phyloP scores from a whole-genome alignment of 1,140 invertebrate species.

The Bombus pyrosoma region DNA sequence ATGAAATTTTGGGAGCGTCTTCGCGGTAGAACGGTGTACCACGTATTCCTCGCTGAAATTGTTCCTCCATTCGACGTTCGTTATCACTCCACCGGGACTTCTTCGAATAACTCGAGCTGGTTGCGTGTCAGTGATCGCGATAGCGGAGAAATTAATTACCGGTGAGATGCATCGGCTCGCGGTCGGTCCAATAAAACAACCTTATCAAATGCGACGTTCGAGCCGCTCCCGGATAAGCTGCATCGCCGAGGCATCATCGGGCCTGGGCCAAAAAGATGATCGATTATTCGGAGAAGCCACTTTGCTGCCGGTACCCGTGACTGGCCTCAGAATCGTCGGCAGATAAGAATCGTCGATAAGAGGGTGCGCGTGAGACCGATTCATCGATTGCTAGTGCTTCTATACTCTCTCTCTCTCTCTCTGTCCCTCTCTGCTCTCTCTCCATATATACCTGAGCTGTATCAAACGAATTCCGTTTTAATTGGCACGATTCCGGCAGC shows the following conservation, averaged over 20 bases:
- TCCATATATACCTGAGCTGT: slow-evolving; percentile 7
- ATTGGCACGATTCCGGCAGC: slow-evolving; percentile 60
- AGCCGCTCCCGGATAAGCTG: slow-evolving; percentile 29
- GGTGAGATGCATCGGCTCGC: slow-evolving; percentile 32
- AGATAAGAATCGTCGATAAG: slow-evolving; percentile 54
- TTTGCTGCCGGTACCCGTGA: slow-evolving; percentile 35
- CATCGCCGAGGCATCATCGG: slow-evolving; percentile 2
- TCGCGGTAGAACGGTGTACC: background rate
- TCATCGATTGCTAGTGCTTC: slow-evolving; percentile 17
- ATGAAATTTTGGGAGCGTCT: background rate
- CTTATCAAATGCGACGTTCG: slow-evolving; percentile 43
- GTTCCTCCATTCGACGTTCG: background rate
- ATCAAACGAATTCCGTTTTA: slow-evolving; percentile 57
- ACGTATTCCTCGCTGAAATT: background rate
- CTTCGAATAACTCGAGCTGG: slow-evolving; percentile 38
- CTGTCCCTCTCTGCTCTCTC: background rate
- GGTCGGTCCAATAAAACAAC: slow-evolving; percentile 36
- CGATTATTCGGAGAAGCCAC: slow-evolving; percentile 42
- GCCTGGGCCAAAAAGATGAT: slow-evolving; percentile 46
- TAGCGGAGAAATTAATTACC: slow-evolving; percentile 48
- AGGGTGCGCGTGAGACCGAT: slow-evolving; percentile 35
- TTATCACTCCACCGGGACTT: background rate
- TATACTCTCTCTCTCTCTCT: background rate
- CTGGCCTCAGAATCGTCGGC: slow-evolving; percentile 18
- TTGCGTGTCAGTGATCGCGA: slow-evolving; percentile 48